Base-by-base conservation (phyloP, 2,888 invertebrate species). In the Chironomus riparius region DNA sequence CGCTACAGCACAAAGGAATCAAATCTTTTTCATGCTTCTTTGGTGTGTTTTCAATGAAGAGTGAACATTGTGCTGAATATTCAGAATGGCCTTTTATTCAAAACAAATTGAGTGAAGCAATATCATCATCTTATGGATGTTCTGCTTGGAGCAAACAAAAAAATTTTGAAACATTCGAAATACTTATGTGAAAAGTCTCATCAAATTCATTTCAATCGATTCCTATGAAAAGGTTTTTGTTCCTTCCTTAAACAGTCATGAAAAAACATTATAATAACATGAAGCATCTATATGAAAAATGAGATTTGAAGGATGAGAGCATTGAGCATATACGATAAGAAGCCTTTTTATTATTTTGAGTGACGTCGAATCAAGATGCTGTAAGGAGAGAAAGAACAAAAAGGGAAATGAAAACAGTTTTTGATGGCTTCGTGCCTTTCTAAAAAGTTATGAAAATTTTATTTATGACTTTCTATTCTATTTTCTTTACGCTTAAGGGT, bases 301-400 rank as follows among this genome's bases (percentile, higher is more conserved):
- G 15, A 15, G 15, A 56, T 18, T 56, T 15, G 7, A 18, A 56
- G 18, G n/a, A 56, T 56, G 56, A 56, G 56, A 56, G 56, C 56
- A 56, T 56, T 56, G 56, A 15, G 56, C 6, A 56, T 18, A 56
- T 15, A 56, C n/a, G 56, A 56, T 56, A 56, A 56, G 18, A 56
- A 18, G 56, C 18, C 56, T 56, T 50, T 56, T 38, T 38, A 38
- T 38, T 56, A 56, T 56, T 56, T 56, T 50, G 71, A 50, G 56
- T 71, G 71, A 71, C 61, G 21, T 24, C 10, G 56, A 71, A 71
- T 71, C 71, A 38, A 71, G 71, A 71, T 71, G 56, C 22, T 71
- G 22, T 24, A 24, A 65, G 22, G 22, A 21, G 22, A 18, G 21
- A 22, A 18, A 28, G 24, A 71, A 56, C 22, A 71, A 71, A 56